Evolutionary conservation across 30 jellyfish, hydroid and myxozoan species (phyloP), one percentile per base, ranked within the genome.

Genomic region (Cassiopea andromeda): DNA sequence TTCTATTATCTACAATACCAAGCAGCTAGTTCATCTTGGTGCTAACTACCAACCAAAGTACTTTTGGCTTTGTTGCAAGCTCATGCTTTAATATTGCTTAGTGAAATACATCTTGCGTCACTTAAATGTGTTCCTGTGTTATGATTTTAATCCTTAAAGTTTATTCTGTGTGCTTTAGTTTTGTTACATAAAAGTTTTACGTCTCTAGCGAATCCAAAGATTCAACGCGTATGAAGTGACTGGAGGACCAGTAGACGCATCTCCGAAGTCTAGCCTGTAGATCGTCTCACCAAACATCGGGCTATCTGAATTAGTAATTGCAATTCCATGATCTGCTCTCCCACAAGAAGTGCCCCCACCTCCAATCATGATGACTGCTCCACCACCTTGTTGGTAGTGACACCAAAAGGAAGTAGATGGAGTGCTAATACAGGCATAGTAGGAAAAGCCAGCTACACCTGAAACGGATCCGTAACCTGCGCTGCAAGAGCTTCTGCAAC

Each of bases 341-440:
- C 68, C 66, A 46, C 83, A 75, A 1, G 67, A 67, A 38, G 61
- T 45, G 4, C 83, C 83, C 1, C 83, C 83, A 38, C 83, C 83
- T 6, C 83, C 83, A 38, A 75, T 75, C 83, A 75, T 75, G 2
- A 75, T 18, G 5, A 75, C 83, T 38, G 83, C 83, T 44, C 83
- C 83, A 75, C 46, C 83, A 3, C 83, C 83, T 45, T 67, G 2
- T 18, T 69, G 8, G 38, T 75, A 75, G 27, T 75, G 83, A 38
- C 83, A 75, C 83, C 83, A 75, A 46, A 75, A 75, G 60, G 14
- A 16, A 44, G 3, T 38, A 44, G 69, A n/a, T 6, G 83, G 44
- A 69, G 44, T 69, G 46, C 83, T 46, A 54, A 0, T 46, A 44
- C 83, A 75, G 13, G 18, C 38, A 17, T 0, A 75, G 44, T 75